Evolutionary conservation across 2,888 invertebrate species (phyloP), one percentile per base, ranked within the genome.

Genomic region (Lasioglossum malachurum): DNA sequence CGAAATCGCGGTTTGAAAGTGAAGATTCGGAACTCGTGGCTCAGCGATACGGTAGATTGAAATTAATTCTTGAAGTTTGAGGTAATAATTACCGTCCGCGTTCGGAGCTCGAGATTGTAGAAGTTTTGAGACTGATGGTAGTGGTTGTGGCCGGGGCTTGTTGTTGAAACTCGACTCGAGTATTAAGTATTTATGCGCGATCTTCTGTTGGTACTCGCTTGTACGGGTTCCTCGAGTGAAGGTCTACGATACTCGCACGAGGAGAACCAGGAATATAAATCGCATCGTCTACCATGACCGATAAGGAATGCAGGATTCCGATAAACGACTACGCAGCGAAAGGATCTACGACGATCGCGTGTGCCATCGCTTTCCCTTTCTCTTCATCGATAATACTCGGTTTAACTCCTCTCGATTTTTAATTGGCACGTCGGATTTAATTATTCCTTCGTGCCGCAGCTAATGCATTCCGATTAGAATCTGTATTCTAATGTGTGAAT

Each of bases 361-460:
- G 74, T 64, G 75, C 49, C 78, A 78, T 78, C 75, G 14, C 53
- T 64, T 31, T 7, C 64, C 75, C 86, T 86, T 71, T 86, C 77
- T 73, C 82, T 82, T 87, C 82, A 67, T 76, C 49, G 57, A 44
- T 57, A 19, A 53, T 53, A 53, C 53, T 71, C 35, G 71, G 31
- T 27, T 14, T 41, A 71, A 53, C 53, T 77, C 64, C 71, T 81
- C 64, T 78, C 69, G 78, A 82, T 86, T 79, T 86, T 87, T 86
- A 80, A 87, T 86, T 78, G 27, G n/a, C 60, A 27, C 60, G 60
- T 67, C 67, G 16, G 4, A 27, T 16, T 27, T 60, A 27, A 60
- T 60, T 27, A 16, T 14, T 16, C n/a, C 27, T 60, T 14, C n/a
- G 60, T 60, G 60, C 16, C 27, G 31, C 64, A 31, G n/a, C 31